Evolutionary conservation across 1,140 invertebrate species (phyloP).

Genomic region (Tribolium madens): DNA sequence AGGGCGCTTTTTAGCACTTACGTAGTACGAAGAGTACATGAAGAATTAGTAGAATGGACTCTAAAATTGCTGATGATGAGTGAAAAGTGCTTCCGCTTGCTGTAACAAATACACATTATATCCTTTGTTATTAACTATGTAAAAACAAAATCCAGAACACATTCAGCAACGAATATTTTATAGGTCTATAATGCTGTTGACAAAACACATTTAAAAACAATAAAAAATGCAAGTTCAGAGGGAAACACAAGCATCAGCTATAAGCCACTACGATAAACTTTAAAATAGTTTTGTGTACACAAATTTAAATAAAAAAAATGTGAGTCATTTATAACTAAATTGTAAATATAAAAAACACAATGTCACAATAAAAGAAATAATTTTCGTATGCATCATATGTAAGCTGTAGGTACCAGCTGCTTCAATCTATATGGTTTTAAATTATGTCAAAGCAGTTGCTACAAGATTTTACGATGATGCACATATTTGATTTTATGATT

Average conservation of each 20-base stretch:
- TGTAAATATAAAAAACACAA: no score
- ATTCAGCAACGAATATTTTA: background rate
- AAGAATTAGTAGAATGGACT: conserved; percentile 29
- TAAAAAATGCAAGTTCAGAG: background rate
- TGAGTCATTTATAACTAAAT: no score
- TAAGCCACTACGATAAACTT: no score
- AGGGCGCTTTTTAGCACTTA: background rate
- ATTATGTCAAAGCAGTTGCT: background rate
- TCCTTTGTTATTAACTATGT: background rate
- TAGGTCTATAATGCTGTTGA: background rate
- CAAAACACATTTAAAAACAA: no score
- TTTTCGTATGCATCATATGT: no score
- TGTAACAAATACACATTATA: conserved; percentile 12
- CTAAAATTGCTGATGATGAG: conserved; percentile 29
- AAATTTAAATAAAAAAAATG: no score
- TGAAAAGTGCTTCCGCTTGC: conserved; percentile 8
- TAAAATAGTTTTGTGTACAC: no score
- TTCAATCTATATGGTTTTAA: background rate
- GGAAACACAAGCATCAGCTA: no score
- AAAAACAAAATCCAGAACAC: conserved; percentile 17
- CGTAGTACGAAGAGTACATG: conserved; percentile 31
- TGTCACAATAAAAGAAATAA: no score
- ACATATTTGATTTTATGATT: background rate
- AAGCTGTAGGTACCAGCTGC: background rate
- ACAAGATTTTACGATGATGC: background rate